A percentile compares a stretch with the other conserved stretches of the same genome.
These are phyloP conservation scores for Xiphorhynchus erythropygius DNA, from an alignment of 2,797 vertebrate genomes.

Conservation along the genomic window DNA sequence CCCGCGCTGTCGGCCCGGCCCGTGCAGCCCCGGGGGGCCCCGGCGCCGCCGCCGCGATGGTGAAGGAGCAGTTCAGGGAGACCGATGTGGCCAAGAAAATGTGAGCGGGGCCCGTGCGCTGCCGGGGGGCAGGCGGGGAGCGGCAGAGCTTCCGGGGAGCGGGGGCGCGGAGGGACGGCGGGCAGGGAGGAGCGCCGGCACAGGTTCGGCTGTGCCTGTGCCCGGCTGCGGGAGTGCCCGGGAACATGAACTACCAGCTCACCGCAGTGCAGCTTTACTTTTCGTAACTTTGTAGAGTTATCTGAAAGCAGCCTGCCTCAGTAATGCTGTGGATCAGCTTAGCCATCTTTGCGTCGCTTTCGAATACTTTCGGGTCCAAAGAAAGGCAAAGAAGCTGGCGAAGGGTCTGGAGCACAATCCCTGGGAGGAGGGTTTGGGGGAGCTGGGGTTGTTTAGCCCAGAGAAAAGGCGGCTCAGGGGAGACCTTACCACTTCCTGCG, in stretches of 20 bases:
- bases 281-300: rapidly evolving
- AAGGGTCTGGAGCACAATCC: too few species aligned
- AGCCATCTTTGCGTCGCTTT: rapidly evolving
- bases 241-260: rapidly evolving
- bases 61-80: too few species aligned
- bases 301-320: rapidly evolving
- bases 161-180: not conserved
- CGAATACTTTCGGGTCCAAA: rapidly evolving
- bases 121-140: too few species aligned
- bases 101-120: too few species aligned
- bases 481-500: too few species aligned
- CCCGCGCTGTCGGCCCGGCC: too few species aligned
- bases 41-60: too few species aligned
- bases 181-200: rapidly evolving
- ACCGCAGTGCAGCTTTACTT: rapidly evolving
- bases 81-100: too few species aligned
- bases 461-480: not conserved
- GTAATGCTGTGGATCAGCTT: rapidly evolving
- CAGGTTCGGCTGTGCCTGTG: not conserved
- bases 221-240: rapidly evolving
- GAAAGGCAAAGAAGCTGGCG: rapidly evolving
- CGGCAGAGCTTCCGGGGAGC: too few species aligned
- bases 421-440: rapidly evolving
- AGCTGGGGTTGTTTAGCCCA: not conserved
- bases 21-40: too few species aligned